A percentile compares a stretch with the other conserved stretches of the same genome.
Evolutionary conservation across 1,140 invertebrate species (phyloP).

Genomic region (Cydia strobilella): DNA sequence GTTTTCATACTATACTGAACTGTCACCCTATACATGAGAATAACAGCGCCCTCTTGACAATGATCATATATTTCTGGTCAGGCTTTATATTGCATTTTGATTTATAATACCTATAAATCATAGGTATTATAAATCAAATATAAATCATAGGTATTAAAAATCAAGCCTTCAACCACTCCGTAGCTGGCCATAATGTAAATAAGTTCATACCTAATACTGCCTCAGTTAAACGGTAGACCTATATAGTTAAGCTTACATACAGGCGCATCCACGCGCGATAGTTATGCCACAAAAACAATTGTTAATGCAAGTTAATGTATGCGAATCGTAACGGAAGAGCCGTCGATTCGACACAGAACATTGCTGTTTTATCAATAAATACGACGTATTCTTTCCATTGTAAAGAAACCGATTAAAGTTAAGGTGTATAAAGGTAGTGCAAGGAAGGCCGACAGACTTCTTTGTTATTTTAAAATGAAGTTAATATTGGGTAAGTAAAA

Average conservation of each 20-base stretch:
- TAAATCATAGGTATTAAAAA: too few relatives aligned
- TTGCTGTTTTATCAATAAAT: conserved; percentile 4
- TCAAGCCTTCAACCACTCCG: too few relatives aligned
- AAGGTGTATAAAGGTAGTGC: conserved; percentile 7
- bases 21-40: too few relatives aligned
- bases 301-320: conserved; percentile 7
- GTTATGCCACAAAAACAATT: conserved; percentile 21
- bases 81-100: too few relatives aligned
- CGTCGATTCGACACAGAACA: background rate
- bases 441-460: background rate
- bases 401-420: background rate
- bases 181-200: too few relatives aligned
- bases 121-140: too few relatives aligned
- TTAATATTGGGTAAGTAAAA: conserved; percentile 6
- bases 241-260: background rate
- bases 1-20: too few relatives aligned
- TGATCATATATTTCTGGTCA: too few relatives aligned
- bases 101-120: too few relatives aligned
- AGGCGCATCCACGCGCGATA: background rate
- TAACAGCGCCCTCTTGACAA: too few relatives aligned
- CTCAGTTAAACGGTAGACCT: too few relatives aligned
- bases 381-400: background rate
- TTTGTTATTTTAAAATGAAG: background rate
- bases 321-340: background rate
- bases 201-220: too few relatives aligned